A percentile compares a stretch with the other conserved stretches of the same genome.
Conservation (phyloP, 2,888 invertebrate genomes). For the Tipula confusa region DNA sequence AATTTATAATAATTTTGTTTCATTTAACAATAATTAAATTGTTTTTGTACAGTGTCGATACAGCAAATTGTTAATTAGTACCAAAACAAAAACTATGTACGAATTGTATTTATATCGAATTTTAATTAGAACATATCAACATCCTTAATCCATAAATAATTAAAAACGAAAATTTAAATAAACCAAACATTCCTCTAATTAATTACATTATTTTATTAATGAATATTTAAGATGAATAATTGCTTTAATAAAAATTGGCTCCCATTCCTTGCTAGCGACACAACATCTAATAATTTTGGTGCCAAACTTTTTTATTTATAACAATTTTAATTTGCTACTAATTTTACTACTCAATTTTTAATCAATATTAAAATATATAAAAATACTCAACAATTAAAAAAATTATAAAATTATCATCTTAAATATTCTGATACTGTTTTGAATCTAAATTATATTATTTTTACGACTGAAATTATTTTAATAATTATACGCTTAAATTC, state of each 20-base stretch:
- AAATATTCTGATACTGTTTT: not conserved
- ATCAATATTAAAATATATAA: not conserved
- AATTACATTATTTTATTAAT: not conserved
- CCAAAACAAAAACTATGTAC: not conserved
- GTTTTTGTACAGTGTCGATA: constrained; percentile 1
- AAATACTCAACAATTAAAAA: not conserved
- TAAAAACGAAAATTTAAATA: not conserved
- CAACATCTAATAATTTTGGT: not conserved
- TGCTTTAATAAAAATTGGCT: no score
- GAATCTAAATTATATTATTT: not conserved
- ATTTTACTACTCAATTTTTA: not conserved
- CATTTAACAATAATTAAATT: not conserved
- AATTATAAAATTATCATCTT: not conserved
- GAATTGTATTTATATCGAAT: not conserved
- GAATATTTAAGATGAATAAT: not conserved
- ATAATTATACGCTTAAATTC: constrained; percentile 16
- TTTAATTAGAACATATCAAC: not conserved
- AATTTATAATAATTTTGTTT: not conserved
- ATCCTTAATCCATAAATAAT: not conserved
- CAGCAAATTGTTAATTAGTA: not conserved
- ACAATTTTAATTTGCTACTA: not conserved
- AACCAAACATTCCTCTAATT: not conserved
- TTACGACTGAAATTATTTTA: constrained; percentile 21
- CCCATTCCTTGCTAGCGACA: not conserved
- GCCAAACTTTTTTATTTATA: not conserved